These are phyloP conservation scores for Eupithecia centaureata DNA, from an alignment of 2,888 invertebrate genomes.

Conservation along the genomic window DNA sequence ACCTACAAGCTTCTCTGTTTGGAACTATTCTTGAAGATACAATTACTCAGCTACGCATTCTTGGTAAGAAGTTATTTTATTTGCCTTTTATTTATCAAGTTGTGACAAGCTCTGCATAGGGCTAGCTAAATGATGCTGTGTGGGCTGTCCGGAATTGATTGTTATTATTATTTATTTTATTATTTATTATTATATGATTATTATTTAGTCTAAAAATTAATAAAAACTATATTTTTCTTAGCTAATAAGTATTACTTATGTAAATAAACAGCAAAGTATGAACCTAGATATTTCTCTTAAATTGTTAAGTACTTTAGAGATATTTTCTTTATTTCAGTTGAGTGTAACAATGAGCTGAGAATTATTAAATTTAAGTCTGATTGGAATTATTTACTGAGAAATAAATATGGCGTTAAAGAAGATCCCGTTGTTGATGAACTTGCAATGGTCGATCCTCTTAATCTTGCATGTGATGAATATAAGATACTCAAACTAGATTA, in stretches of 20 bases:
- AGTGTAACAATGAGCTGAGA: slow-evolving; percentile 60
- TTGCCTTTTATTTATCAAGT: too few species aligned
- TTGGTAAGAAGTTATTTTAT: slow-evolving; percentile 55
- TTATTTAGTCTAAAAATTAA: too few species aligned
- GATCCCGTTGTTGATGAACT: slow-evolving; percentile 47
- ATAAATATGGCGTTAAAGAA: slow-evolving; percentile 55
- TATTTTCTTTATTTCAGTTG: slow-evolving; percentile 46
- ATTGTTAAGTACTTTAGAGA: too few species aligned
- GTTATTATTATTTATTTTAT: too few species aligned
- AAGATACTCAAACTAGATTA: slow-evolving; percentile 63
- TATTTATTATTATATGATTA: too few species aligned
- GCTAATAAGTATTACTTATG: too few species aligned
- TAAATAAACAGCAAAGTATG: too few species aligned
- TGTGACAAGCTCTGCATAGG: too few species aligned
- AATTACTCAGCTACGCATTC: slow-evolving; percentile 56
- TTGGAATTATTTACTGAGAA: slow-evolving; percentile 48
- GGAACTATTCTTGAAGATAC: slow-evolving; percentile 63
- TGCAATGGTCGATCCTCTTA: slow-evolving; percentile 47
- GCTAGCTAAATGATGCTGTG: too few species aligned
- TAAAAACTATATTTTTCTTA: too few species aligned
- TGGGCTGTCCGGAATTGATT: too few species aligned
- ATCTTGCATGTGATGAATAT: slow-evolving; percentile 51
- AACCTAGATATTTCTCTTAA: too few species aligned
- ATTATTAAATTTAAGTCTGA: slow-evolving; percentile 54
- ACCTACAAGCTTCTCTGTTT: slow-evolving; percentile 57